Percentiles rank a stretch among this genome's conserved stretches.
These are phyloP conservation scores for Calliopum simillimum DNA, from an alignment of 2,888 invertebrate genomes.

Conservation along the genomic window DNA sequence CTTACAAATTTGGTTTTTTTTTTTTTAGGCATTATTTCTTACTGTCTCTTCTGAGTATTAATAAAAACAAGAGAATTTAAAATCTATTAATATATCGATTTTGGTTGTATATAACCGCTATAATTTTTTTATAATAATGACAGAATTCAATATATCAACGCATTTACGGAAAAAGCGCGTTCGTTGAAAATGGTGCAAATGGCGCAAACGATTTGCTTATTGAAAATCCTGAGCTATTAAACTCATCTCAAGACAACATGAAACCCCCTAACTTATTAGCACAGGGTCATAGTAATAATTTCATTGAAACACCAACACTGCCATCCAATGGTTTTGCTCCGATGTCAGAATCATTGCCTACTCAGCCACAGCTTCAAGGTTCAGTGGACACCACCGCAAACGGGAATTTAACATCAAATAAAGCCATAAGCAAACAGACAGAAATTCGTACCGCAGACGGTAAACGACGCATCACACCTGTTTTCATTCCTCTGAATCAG, in stretches of 20 bases:
- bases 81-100: not conserved
- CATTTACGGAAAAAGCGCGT: constrained; percentile 84
- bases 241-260: constrained; percentile 53
- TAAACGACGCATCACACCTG: constrained; percentile 94
- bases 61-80: too few species aligned
- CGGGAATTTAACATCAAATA: constrained; percentile 47
- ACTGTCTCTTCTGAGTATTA: too few species aligned
- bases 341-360: not conserved
- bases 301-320: constrained; percentile 32
- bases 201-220: constrained; percentile 73
- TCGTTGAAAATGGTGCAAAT: constrained; percentile 65
- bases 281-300: constrained; percentile 42
- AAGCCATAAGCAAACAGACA: constrained; percentile 87
- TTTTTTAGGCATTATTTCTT: too few species aligned
- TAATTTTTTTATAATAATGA: constrained; percentile 41
- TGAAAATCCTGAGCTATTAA: constrained; percentile 75
- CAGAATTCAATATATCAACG: constrained; percentile 86
- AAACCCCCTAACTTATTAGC: constrained; percentile 50
- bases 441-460: constrained; percentile 96
- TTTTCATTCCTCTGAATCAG: constrained; percentile 85
- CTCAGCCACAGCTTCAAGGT: not conserved
- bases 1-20: too few species aligned
- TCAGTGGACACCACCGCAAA: constrained; percentile 5
- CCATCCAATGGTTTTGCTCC: constrained; percentile 38
- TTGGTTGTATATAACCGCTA: not conserved